phyloP scores from a whole-genome alignment of 2,113 vertebrate genomes.

The Taurulus bubalis region DNA sequence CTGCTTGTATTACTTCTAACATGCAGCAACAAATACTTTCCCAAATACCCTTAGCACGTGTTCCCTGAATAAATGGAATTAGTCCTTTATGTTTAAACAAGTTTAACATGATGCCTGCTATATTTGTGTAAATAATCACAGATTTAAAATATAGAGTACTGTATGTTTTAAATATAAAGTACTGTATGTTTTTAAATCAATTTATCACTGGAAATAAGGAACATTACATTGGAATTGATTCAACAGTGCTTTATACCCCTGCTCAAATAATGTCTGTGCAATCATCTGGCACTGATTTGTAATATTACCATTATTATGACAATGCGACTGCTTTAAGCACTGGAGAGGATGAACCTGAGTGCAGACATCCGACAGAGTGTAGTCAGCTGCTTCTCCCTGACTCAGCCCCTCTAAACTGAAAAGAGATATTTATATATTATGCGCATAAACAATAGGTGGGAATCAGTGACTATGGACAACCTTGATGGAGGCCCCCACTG shows the following conservation, averaged over 20 bases:
- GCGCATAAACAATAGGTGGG: neutral
- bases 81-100: neutral
- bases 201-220: conserved; percentile 1
- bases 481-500: neutral
- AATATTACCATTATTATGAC: conserved; percentile 13
- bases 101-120: neutral
- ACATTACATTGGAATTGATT: neutral
- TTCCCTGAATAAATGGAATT: neutral
- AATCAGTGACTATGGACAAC: neutral
- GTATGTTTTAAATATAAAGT: neutral
- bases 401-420: neutral
- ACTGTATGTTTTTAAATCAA: neutral
- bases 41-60: neutral
- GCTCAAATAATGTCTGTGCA: conserved; percentile 12
- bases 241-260: neutral
- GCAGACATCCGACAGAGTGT: conserved; percentile 4
- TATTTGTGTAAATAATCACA: neutral
- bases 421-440: neutral
- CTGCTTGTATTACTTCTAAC: neutral
- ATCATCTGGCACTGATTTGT: conserved; percentile 6
- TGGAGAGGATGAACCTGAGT: neutral
- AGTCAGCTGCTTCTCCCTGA: neutral
- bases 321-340: neutral
- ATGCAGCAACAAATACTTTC: neutral
- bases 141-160: neutral